These are phyloP conservation scores for Lynx canadensis DNA, from an alignment of 2,113 vertebrate genomes.

Conservation along the genomic window DNA sequence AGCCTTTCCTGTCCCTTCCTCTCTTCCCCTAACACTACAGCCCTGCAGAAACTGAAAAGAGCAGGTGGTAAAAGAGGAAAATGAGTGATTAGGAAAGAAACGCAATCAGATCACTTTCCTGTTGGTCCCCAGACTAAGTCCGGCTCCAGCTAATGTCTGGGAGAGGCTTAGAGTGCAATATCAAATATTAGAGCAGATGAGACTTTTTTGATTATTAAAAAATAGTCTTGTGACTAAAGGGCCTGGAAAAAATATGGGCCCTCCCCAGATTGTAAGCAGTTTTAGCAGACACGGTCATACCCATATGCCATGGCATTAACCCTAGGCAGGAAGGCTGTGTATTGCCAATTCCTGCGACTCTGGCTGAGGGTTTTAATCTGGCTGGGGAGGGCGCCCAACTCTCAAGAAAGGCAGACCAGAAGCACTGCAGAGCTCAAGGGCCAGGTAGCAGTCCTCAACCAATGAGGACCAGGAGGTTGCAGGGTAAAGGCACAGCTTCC, in stretches of 20 bases:
- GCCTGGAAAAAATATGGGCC: background rate
- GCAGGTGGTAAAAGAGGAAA: background rate
- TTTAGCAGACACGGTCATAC: background rate
- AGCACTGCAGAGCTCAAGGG: background rate
- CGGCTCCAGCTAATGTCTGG: background rate
- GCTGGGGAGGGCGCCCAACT: no score
- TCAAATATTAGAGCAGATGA: background rate
- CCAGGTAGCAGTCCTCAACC: background rate
- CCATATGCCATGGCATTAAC: no score
- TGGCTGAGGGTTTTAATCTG: background rate
- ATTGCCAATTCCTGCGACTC: background rate
- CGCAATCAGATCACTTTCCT: background rate
- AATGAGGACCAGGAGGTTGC: background rate
- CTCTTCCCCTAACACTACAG: background rate
- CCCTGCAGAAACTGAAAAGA: background rate
- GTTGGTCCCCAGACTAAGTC: background rate
- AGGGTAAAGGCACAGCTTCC: background rate
- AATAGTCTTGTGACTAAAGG: background rate
- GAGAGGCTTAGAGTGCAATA: background rate
- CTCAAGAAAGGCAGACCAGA: background rate
- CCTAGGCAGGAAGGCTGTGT: background rate
- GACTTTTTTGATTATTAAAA: background rate
- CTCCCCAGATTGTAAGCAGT: background rate
- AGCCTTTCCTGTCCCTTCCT: background rate
- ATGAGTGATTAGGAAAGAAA: background rate